Evolutionary conservation across 2,797 vertebrate genomes (phyloP).

Genomic region (Lepilemur septentrionalis): DNA sequence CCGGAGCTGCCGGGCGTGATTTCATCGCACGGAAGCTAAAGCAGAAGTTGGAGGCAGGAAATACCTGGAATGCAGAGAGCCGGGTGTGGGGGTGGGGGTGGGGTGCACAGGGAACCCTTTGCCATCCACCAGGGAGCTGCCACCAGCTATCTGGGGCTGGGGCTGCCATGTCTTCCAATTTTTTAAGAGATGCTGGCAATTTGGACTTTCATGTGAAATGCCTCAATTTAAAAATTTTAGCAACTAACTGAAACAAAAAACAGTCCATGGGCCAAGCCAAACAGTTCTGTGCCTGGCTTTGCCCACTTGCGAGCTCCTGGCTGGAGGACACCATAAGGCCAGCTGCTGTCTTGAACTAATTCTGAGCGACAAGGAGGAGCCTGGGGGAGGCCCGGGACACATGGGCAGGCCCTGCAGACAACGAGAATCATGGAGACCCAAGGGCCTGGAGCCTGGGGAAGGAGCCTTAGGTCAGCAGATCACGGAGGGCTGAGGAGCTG

Average conservation of each 20-base stretch:
- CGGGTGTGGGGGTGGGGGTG: rapidly evolving
- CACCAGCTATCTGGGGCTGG: too few species aligned
- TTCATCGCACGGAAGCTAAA: neutral
- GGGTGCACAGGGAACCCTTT: neutral
- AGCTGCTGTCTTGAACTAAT: neutral
- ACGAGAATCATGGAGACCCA: rapidly evolving
- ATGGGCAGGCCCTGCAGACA: neutral
- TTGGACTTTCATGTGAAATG: neutral
- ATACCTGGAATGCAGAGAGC: rapidly evolving
- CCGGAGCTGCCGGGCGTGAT: neutral
- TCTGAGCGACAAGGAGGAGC: too few species aligned
- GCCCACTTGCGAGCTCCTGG: neutral
- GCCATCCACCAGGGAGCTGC: too few species aligned
- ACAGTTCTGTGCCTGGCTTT: neutral
- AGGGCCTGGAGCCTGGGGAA: neutral
- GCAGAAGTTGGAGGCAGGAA: neutral
- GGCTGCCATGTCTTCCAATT: neutral
- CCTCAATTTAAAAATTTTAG: neutral
- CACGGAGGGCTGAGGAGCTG: neutral
- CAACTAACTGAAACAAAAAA: neutral
- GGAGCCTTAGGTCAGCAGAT: too few species aligned
- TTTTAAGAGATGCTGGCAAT: neutral
- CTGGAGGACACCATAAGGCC: neutral
- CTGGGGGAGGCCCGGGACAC: neutral
- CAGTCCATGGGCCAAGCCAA: too few species aligned